Percentiles rank a stretch among this genome's conserved stretches.
These are phyloP conservation scores for Eurystomus glaucurus DNA, from an alignment of 2,797 vertebrate species.

Conservation along the genomic window DNA sequence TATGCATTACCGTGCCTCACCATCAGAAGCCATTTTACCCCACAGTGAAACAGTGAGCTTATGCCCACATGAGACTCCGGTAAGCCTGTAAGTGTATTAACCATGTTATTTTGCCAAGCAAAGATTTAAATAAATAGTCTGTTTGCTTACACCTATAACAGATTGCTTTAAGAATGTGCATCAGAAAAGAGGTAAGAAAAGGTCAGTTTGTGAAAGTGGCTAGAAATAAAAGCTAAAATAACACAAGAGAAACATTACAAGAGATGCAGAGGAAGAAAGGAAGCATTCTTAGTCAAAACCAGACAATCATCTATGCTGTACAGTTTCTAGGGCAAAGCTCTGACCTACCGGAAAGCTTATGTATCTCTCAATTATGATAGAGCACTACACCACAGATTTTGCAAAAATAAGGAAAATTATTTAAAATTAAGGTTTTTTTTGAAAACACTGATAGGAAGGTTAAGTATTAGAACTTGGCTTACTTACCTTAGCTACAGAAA, in stretches of 20 bases:
- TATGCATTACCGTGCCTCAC: not conserved
- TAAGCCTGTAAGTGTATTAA: not conserved
- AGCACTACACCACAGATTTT: not conserved
- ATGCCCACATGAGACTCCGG: not conserved
- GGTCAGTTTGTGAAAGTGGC: not conserved
- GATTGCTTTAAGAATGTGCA: not conserved
- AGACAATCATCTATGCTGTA: not conserved
- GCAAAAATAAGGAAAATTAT: not conserved
- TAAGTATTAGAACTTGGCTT: not conserved
- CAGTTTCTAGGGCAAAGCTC: not conserved
- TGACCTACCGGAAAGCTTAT: not conserved
- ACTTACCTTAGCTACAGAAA: slow-evolving; percentile 92
- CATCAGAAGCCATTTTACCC: not conserved
- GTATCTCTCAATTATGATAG: accelerated
- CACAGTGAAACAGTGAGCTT: not conserved
- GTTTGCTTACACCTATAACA: not conserved
- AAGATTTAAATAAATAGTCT: not conserved
- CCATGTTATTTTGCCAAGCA: not conserved
- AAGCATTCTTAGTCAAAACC: not conserved
- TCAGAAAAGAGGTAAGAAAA: not conserved
- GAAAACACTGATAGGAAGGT: not conserved
- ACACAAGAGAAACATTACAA: not conserved
- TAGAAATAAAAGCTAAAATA: not conserved
- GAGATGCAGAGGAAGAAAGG: not conserved
- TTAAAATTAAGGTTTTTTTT: not conserved